A percentile compares a stretch with the other conserved stretches of the same genome.
These are phyloP conservation scores for Macrotrachela quadricornifera DNA, from an alignment of 1,140 invertebrate genomes.

Conservation along the genomic window DNA sequence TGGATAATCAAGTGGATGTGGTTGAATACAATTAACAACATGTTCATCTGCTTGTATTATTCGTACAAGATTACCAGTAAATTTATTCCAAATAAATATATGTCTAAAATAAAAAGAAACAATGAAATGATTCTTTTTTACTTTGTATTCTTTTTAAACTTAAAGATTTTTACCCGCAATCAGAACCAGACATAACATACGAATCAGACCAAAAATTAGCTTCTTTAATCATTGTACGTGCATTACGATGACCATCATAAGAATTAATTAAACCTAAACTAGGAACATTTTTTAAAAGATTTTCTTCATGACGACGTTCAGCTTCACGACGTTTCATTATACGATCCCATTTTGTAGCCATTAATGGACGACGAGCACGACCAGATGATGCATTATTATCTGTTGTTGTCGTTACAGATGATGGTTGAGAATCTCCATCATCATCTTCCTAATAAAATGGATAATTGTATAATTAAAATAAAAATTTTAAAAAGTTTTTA, in stretches of 20 bases:
- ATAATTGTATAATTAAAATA: too few relatives aligned
- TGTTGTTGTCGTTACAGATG: too few relatives aligned
- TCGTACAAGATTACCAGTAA: slow-evolving; percentile 33
- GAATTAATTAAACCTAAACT: too few relatives aligned
- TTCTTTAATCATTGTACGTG: slow-evolving; percentile 84
- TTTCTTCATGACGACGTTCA: too few relatives aligned
- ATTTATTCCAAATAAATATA: slow-evolving; percentile 26
- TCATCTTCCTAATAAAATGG: too few relatives aligned
- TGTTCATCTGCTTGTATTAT: slow-evolving; percentile 58
- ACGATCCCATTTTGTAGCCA: too few relatives aligned
- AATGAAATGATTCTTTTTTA: slow-evolving; percentile 48
- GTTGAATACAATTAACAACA: slow-evolving; percentile 65
- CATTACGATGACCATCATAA: slow-evolving; percentile 64
- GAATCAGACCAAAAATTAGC: slow-evolving; percentile 64
- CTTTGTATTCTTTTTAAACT: slow-evolving; percentile 13
- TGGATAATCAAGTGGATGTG: slow-evolving; percentile 51
- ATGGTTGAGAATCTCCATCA: too few relatives aligned
- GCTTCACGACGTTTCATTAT: too few relatives aligned
- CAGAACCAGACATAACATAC: slow-evolving; percentile 60
- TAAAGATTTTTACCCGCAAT: slow-evolving; percentile 34
- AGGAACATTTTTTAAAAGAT: too few relatives aligned
- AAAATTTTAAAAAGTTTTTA: not conserved
- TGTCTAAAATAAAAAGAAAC: slow-evolving; percentile 67
- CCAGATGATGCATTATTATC: too few relatives aligned
- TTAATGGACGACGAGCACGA: too few relatives aligned